Evolutionary conservation across 2,797 vertebrate species (phyloP), one percentile per base, ranked within the genome.

Genomic region (Protosalanx chinensis): DNA sequence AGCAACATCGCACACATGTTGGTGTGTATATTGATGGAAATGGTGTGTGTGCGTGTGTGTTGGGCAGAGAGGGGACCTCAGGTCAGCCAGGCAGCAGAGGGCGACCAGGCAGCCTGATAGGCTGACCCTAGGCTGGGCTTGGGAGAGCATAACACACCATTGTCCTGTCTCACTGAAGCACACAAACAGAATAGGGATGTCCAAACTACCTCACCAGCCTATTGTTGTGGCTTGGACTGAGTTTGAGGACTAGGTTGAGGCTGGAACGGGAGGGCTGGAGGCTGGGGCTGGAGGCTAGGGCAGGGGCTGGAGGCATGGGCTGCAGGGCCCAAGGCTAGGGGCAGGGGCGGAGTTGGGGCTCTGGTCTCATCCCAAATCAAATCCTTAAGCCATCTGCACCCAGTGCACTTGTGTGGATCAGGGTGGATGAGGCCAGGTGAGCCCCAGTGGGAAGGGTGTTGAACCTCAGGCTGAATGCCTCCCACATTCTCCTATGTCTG

Each of bases 111-210:
- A 27, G 23, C 23, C 23, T 67, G 46, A 27, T 20, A 27, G 70
- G 68, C 67, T 60, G 76, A 30, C 67, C n/a, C 51, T 56, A 64
- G 64, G 49, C 64, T 56, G 67, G 59, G 29, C 8, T 51, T 3
- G 56, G 30, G 66, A 59, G 51, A 71, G 66, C 77, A 81, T 67
- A 81, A 74, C 68, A 76, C 67, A 49, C 73, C 68, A 76, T 80
- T 80, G 82, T 80, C 74, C 30, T 32, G 74, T 58, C 73, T 64
- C 73, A 67, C 73, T 79, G 74, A 75, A 79, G 70, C 76, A 76
- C 70, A 72, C 70, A 10, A 41, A 8, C 51, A 81, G 75, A 82
- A 82, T 81, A 46, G 70, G 67, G 33, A 76, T 66, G 75, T 79
- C 75, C 75, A 80, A 73, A 78, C 75, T 70, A 71, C 71, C 72